Percentiles rank a stretch among this genome's conserved stretches.
Evolutionary conservation across 64 coral and sea anemone species (phyloP).

Genomic region (Pocillopora damicornis): DNA sequence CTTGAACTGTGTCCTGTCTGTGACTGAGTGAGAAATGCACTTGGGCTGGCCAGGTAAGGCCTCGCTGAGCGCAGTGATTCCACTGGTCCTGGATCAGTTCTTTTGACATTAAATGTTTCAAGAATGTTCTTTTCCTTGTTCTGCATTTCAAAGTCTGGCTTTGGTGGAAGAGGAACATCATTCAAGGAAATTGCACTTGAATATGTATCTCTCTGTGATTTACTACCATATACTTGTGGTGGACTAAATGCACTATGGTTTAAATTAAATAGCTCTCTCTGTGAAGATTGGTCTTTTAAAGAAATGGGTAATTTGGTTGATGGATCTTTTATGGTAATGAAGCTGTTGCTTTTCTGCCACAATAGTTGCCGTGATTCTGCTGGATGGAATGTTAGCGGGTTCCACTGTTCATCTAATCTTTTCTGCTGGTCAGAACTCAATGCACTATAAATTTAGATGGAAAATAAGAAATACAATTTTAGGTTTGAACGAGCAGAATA

Average conservation of each 20-base stretch:
- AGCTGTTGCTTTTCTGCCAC: neutral
- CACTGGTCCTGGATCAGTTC: slow-evolving; percentile 16
- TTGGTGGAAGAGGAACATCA: slow-evolving; percentile 8
- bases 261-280: neutral
- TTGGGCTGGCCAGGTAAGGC: slow-evolving; percentile 64
- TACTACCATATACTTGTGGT: neutral
- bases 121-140: slow-evolving; percentile 6
- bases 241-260: neutral
- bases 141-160: neutral
- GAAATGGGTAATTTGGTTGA: neutral
- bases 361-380: neutral
- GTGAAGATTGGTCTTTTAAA: neutral
- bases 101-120: slow-evolving; percentile 24
- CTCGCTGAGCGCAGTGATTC: neutral
- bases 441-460: neutral
- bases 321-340: neutral
- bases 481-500: too few species aligned
- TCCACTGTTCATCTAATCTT: slow-evolving; percentile 19
- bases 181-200: slow-evolving; percentile 1
- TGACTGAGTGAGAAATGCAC: slow-evolving; percentile 29
- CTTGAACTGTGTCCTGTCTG: slow-evolving; percentile 7
- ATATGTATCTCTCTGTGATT: neutral
- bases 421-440: slow-evolving; percentile 8
- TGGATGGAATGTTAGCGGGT: slow-evolving; percentile 11
- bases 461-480: neutral